phyloP scores from a whole-genome alignment of 2,888 invertebrate genomes.

The Caenorhabditis wallacei region DNA sequence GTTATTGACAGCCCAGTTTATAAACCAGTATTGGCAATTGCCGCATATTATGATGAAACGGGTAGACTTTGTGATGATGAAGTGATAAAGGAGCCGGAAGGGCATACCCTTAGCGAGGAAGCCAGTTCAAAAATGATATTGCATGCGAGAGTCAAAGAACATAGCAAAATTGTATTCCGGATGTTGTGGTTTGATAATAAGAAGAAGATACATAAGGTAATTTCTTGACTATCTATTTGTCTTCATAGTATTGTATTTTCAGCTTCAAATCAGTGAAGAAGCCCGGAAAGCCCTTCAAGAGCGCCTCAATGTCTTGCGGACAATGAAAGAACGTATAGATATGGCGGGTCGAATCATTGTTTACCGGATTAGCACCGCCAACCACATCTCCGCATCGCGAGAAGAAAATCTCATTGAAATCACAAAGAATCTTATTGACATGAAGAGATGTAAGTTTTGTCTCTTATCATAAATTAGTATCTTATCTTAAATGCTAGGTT shows the following conservation, averaged over 20 bases:
- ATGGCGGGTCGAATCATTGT: slow-evolving; percentile 40
- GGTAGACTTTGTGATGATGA: background rate
- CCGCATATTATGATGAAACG: background rate
- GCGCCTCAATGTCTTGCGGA: background rate
- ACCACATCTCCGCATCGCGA: background rate
- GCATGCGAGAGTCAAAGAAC: background rate
- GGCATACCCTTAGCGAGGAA: too few species aligned
- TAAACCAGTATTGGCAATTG: background rate
- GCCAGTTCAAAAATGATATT: background rate
- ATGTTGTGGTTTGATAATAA: slow-evolving; percentile 39
- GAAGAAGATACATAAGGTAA: slow-evolving; percentile 15
- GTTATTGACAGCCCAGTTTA: background rate
- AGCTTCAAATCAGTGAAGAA: slow-evolving; percentile 1
- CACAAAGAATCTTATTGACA: slow-evolving; percentile 32
- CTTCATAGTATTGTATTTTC: background rate
- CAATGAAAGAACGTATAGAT: slow-evolving; percentile 31
- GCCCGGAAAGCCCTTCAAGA: background rate
- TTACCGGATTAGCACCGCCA: slow-evolving; percentile 3
- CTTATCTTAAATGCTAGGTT: slow-evolving; percentile 18
- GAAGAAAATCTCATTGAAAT: slow-evolving; percentile 27
- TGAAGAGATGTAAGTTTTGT: slow-evolving; percentile 21
- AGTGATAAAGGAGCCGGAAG: background rate
- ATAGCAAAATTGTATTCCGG: slow-evolving; percentile 27
- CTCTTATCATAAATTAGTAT: slow-evolving; percentile 20
- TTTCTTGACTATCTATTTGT: background rate